Conservation (phyloP, 2,113 vertebrate genomes). For the Grammomys dolichurus region DNA sequence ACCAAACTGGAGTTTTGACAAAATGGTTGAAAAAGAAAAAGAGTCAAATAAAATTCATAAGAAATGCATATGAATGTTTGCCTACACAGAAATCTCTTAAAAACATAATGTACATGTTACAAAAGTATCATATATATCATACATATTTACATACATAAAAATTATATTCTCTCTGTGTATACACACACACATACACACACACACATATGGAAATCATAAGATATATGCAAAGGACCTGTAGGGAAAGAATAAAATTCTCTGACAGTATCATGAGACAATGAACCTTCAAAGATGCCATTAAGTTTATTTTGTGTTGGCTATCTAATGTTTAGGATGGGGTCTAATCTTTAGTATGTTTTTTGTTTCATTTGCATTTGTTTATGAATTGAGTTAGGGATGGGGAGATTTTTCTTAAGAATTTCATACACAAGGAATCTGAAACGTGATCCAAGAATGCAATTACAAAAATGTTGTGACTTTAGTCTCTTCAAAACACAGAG, state of each 20-base stretch:
- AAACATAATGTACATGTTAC: background rate
- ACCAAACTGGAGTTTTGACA: no score
- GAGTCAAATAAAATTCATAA: no score
- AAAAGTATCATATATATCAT: no score
- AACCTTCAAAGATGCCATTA: background rate
- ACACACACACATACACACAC: no score
- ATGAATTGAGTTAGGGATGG: no score
- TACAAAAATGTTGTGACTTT: background rate
- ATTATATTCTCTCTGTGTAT: no score
- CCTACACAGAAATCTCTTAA: background rate
- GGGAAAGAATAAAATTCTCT: background rate
- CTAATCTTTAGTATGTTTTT: no score
- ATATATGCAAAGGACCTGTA: background rate
- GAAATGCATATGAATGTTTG: background rate
- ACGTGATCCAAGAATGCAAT: background rate
- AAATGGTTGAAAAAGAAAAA: no score
- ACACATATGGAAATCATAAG: background rate
- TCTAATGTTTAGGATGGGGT: background rate
- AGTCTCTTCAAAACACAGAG: background rate
- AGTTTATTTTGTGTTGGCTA: background rate
- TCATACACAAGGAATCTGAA: background rate
- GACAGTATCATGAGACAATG: background rate
- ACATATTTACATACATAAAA: no score
- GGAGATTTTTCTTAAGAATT: background rate
- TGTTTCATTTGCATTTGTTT: no score